A percentile compares a stretch with the other conserved stretches of the same genome.
phyloP scores from a whole-genome alignment of 2,113 vertebrate genomes.

The Falco punctatus region DNA sequence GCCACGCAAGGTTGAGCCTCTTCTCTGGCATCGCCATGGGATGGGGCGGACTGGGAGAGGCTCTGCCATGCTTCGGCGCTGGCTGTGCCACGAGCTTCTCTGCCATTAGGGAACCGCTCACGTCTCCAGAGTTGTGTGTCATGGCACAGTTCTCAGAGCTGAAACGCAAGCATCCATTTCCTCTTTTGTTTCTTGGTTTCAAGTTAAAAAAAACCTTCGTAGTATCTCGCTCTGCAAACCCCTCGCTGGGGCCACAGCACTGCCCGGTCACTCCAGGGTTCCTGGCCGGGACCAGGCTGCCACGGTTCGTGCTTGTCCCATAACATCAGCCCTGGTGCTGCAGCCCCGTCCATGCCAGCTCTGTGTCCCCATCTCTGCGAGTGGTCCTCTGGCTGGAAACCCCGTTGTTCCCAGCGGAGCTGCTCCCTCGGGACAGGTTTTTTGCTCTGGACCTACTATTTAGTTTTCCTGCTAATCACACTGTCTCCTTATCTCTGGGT shows the following conservation, averaged over 20 bases:
- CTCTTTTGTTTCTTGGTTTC: slow-evolving; percentile 36
- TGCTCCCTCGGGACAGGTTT: background rate
- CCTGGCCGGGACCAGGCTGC: rapidly evolving
- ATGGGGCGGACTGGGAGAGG: rapidly evolving
- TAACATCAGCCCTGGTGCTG: background rate
- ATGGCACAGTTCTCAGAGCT: background rate
- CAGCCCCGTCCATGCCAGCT: background rate
- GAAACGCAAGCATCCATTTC: background rate
- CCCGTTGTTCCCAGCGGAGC: background rate
- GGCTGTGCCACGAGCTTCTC: background rate
- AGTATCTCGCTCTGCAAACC: background rate
- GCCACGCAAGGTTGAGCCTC: rapidly evolving
- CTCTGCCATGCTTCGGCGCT: rapidly evolving
- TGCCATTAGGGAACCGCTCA: background rate
- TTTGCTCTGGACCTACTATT: background rate
- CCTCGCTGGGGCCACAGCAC: rapidly evolving
- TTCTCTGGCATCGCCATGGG: rapidly evolving
- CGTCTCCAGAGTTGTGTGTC: rapidly evolving
- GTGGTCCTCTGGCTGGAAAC: background rate
- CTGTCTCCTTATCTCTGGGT: slow-evolving; percentile 22
- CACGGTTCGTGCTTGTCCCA: rapidly evolving
- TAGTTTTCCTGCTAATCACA: background rate
- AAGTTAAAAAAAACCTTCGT: rapidly evolving
- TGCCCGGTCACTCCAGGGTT: no score
- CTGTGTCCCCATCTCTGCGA: rapidly evolving